phyloP scores from a whole-genome alignment of 2,113 vertebrate genomes.

The Scophthalmus maximus region DNA sequence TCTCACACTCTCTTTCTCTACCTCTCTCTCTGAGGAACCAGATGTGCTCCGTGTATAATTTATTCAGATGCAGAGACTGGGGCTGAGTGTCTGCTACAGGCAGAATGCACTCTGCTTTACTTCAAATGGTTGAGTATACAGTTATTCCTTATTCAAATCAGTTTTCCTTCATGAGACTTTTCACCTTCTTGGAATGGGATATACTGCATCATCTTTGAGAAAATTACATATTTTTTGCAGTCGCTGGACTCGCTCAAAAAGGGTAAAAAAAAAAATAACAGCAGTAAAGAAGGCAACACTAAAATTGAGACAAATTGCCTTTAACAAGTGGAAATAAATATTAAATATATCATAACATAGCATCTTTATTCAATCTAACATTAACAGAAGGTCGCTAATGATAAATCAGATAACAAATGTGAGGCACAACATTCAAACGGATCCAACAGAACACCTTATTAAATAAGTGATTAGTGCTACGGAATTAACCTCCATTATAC shows the following conservation, averaged over 20 bases:
- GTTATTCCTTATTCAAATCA: conserved; percentile 62
- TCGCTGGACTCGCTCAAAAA: not conserved
- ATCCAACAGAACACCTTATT: not conserved
- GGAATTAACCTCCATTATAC: not conserved
- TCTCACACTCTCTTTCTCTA: conserved; percentile 5
- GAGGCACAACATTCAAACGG: not conserved
- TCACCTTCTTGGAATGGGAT: not conserved
- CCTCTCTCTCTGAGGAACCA: conserved; percentile 63
- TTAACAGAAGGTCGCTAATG: not conserved
- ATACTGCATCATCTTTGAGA: conserved; percentile 32
- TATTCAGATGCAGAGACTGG: conserved; percentile 72
- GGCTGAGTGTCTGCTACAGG: conserved; percentile 59
- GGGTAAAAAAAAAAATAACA: not conserved
- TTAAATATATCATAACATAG: not conserved
- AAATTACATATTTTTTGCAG: not conserved
- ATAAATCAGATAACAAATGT: not conserved
- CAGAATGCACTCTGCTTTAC: conserved; percentile 55
- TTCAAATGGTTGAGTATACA: conserved; percentile 47
- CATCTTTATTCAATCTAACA: not conserved
- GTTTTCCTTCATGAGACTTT: conserved; percentile 9
- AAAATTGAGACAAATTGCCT: not conserved
- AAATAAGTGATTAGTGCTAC: not conserved
- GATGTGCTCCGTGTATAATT: conserved; percentile 74
- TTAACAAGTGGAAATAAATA: not conserved
- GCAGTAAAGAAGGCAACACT: not conserved